phyloP scores from a whole-genome alignment of 2,113 vertebrate genomes.

The Scartelaos histophorus region DNA sequence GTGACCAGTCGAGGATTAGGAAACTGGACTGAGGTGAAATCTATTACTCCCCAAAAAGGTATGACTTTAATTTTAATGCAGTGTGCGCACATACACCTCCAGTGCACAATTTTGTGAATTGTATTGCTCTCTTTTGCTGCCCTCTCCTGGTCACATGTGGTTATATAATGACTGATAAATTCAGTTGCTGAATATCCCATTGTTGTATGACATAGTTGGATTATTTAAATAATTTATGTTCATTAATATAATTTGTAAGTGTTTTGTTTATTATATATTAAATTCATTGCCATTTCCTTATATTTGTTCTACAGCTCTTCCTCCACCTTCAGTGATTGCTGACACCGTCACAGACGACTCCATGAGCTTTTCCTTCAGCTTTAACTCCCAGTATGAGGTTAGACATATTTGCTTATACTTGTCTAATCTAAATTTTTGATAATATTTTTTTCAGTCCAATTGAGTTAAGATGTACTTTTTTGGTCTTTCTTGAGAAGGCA shows the following conservation, averaged over 20 bases:
- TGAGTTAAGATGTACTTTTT: neutral
- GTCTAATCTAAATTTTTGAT: neutral
- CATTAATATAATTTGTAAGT: no score
- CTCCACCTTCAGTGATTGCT: conserved; percentile 83
- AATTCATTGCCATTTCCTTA: neutral
- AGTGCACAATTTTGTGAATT: neutral
- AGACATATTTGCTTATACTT: conserved; percentile 13
- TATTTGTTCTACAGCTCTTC: conserved; percentile 78
- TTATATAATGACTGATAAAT: neutral
- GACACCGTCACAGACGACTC: conserved; percentile 78
- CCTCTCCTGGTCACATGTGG: conserved; percentile 29
- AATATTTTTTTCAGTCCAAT: neutral
- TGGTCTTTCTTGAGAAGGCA: conserved; percentile 72
- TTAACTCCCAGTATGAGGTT: conserved; percentile 82
- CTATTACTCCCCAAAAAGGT: conserved; percentile 88
- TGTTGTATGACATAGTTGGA: neutral
- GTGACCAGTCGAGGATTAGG: conserved; percentile 92
- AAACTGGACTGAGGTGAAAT: conserved; percentile 91
- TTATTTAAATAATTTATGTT: neutral
- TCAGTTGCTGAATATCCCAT: neutral
- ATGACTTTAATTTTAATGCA: conserved; percentile 15
- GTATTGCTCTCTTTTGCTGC: neutral
- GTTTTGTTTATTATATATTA: neutral
- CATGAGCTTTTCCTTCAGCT: conserved; percentile 83
- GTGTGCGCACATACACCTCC: neutral